These are phyloP conservation scores for Equus quagga DNA, from an alignment of 2,113 vertebrate genomes.

Conservation along the genomic window DNA sequence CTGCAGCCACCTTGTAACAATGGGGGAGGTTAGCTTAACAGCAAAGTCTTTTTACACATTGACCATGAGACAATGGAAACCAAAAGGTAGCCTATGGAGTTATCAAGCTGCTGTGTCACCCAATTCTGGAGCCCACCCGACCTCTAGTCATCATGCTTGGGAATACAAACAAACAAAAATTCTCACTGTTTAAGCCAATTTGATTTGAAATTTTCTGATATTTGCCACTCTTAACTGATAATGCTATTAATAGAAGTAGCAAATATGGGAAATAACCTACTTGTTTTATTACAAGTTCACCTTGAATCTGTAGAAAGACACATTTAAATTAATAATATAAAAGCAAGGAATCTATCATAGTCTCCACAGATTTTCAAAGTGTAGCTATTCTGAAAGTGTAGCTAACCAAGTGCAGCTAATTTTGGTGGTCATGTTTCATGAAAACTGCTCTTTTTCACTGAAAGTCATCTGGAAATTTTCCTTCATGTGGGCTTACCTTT, in stretches of 20 bases:
- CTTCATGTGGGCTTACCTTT: not conserved
- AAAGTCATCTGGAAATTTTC: not conserved
- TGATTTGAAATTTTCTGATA: not conserved
- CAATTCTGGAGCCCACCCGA: fast-evolving
- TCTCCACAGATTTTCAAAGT: not conserved
- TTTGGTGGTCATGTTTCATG: fast-evolving
- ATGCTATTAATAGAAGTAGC: not conserved
- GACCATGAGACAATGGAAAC: not conserved
- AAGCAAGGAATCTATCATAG: not conserved
- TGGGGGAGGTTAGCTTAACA: not conserved
- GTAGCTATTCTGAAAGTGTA: not conserved
- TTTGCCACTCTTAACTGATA: not conserved
- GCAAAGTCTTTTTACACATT: not conserved
- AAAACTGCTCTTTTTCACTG: not conserved
- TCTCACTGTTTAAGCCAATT: not conserved
- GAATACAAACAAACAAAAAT: not conserved
- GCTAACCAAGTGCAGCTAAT: not conserved
- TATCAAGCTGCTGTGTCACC: fast-evolving
- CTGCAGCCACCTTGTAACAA: not conserved
- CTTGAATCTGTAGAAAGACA: not conserved
- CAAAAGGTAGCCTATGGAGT: fast-evolving
- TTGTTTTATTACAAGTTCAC: not conserved
- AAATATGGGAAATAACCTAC: not conserved
- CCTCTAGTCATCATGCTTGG: not conserved
- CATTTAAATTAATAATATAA: not conserved